Evolutionary conservation across 1,140 invertebrate species (phyloP).

Genomic region (Frieseomelitta varia): DNA sequence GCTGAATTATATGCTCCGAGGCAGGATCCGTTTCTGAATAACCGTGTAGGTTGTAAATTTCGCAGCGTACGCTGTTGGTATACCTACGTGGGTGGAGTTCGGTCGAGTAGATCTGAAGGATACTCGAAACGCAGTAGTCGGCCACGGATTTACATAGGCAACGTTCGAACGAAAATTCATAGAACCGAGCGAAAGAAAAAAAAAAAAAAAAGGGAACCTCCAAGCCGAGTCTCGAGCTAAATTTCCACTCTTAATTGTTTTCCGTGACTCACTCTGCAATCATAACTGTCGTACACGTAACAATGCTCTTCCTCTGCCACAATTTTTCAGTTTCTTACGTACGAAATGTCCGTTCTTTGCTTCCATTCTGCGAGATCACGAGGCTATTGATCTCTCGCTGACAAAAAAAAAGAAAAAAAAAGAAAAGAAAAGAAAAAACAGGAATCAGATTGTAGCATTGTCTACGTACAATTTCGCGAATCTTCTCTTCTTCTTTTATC

Average conservation of each 20-base stretch:
- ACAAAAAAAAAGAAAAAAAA: slow-evolving; percentile 15
- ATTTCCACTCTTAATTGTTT: slow-evolving; percentile 19
- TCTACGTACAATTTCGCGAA: slow-evolving; percentile 1
- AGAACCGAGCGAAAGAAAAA: neutral
- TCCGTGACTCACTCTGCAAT: neutral
- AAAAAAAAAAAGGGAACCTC: neutral
- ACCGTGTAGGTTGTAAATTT: slow-evolving; percentile 49
- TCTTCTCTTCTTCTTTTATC: neutral
- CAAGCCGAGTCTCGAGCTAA: neutral
- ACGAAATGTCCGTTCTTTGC: neutral
- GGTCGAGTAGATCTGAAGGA: slow-evolving; percentile 37
- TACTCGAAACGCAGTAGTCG: slow-evolving; percentile 50
- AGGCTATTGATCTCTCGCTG: slow-evolving; percentile 18
- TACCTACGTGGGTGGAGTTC: slow-evolving; percentile 40
- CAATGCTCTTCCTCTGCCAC: neutral
- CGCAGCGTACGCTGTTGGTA: slow-evolving; percentile 25
- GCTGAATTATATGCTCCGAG: slow-evolving; percentile 43
- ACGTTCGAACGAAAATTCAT: slow-evolving; percentile 42
- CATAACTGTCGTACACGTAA: neutral
- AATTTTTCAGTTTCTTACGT: neutral
- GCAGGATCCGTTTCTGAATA: slow-evolving; percentile 39
- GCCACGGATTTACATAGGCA: slow-evolving; percentile 40
- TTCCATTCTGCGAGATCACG: no score
- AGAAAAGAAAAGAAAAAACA: neutral
- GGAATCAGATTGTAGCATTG: slow-evolving; percentile 18